A percentile compares a stretch with the other conserved stretches of the same genome.
Evolutionary conservation across 2,113 vertebrate genomes (phyloP).

Genomic region (Heliornis fulica): DNA sequence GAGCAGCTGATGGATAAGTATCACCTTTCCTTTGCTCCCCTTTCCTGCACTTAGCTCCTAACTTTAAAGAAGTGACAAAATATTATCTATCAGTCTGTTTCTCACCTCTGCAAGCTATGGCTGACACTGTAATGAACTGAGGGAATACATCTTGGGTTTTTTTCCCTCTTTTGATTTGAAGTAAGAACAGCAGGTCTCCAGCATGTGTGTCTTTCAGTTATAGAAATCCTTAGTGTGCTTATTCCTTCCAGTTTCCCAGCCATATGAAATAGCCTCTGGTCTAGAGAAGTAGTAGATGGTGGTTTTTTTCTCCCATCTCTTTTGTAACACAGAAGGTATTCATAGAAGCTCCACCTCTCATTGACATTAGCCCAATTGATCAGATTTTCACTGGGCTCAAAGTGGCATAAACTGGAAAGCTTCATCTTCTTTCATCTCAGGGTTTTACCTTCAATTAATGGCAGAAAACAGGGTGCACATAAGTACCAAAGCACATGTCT

Average conservation of each 20-base stretch:
- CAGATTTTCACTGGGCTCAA: background rate
- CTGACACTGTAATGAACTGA: background rate
- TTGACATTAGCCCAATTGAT: background rate
- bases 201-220: fast-evolving
- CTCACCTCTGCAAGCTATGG: conserved; percentile 26
- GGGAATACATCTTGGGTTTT: background rate
- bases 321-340: background rate
- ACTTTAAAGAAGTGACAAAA: conserved; percentile 9
- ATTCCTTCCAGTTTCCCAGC: background rate
- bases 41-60: background rate
- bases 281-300: too few relatives aligned
- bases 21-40: background rate
- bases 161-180: background rate
- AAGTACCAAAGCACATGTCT: background rate
- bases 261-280: fast-evolving
- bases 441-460: background rate
- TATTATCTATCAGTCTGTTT: conserved; percentile 5
- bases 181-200: background rate
- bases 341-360: background rate
- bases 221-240: background rate
- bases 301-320: background rate
- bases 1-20: background rate
- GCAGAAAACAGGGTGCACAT: background rate
- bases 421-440: background rate
- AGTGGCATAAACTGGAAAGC: too few relatives aligned